phyloP scores from a whole-genome alignment of 2,888 invertebrate species.

The Drosophila falleni region DNA sequence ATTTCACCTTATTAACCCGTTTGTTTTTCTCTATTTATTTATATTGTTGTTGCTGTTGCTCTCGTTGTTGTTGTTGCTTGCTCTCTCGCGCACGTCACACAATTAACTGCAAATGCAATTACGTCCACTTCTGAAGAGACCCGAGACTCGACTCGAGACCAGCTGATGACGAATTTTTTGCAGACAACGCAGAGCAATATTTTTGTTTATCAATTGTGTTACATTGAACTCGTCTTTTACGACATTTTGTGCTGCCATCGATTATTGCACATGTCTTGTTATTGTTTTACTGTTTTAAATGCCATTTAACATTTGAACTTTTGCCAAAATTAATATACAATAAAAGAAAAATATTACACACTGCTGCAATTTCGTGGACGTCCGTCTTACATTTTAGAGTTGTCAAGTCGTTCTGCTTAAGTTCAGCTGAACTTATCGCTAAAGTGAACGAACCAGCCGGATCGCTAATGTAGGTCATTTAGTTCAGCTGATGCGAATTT shows the following conservation, averaged over 20 bases:
- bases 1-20: constrained; percentile 65
- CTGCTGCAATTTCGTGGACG: constrained; percentile 28
- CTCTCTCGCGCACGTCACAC: constrained; percentile 53
- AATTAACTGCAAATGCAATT: constrained; percentile 56
- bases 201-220: constrained; percentile 43
- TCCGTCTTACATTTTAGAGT: constrained; percentile 38
- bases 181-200: constrained; percentile 40
- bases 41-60: constrained; percentile 21
- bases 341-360: constrained; percentile 37
- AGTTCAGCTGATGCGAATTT: too few species aligned
- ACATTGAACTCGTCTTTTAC: constrained; percentile 22
- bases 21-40: constrained; percentile 13
- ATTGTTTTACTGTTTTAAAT: constrained; percentile 51
- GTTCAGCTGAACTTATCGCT: too few species aligned
- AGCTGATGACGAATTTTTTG: constrained; percentile 76
- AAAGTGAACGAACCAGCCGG: too few species aligned
- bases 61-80: constrained; percentile 30
- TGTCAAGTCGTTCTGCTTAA: too few species aligned
- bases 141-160: constrained; percentile 50
- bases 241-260: constrained; percentile 35
- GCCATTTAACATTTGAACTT: constrained; percentile 35
- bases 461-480: too few species aligned
- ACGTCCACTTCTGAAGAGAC: constrained; percentile 30
- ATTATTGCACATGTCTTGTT: constrained; percentile 45
- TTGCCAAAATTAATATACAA: constrained; percentile 29